phyloP scores from a whole-genome alignment of 2,113 vertebrate genomes.

The Hypocryptadius cinnamomeus region DNA sequence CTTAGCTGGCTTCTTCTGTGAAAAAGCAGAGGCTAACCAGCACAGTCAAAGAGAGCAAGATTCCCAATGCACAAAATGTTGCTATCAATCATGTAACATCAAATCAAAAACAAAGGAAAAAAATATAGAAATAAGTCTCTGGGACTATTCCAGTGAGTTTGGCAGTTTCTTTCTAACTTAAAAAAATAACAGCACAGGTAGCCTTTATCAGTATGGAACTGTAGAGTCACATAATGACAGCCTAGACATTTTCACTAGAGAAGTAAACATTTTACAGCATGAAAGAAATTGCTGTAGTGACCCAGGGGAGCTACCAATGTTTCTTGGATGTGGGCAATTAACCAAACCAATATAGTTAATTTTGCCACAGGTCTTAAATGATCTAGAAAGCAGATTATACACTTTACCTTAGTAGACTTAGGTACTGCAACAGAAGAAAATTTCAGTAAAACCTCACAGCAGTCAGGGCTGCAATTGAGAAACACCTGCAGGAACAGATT shows the following conservation, averaged over 20 bases:
- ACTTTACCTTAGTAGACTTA: background rate
- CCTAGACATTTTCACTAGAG: background rate
- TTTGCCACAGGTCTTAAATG: slow-evolving; percentile 32
- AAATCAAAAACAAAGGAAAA: background rate
- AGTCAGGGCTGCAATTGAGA: background rate
- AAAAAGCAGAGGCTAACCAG: background rate
- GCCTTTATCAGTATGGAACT: background rate
- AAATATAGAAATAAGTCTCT: background rate
- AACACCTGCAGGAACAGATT: background rate
- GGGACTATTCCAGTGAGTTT: background rate
- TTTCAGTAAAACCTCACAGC: background rate
- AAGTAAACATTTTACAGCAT: background rate
- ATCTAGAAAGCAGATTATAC: slow-evolving; percentile 9
- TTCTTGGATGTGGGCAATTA: slow-evolving; percentile 32
- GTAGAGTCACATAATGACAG: background rate
- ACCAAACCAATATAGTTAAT: slow-evolving; percentile 39
- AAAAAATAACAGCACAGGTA: background rate
- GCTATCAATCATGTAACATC: background rate
- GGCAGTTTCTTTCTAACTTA: background rate
- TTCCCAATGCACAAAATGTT: background rate
- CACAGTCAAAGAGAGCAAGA: background rate
- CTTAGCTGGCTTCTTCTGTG: background rate
- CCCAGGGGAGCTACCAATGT: background rate
- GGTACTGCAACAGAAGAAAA: background rate
- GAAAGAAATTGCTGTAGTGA: slow-evolving; percentile 2